These are phyloP conservation scores for Brenthis hecate DNA, from an alignment of 2,888 invertebrate genomes.

Conservation along the genomic window DNA sequence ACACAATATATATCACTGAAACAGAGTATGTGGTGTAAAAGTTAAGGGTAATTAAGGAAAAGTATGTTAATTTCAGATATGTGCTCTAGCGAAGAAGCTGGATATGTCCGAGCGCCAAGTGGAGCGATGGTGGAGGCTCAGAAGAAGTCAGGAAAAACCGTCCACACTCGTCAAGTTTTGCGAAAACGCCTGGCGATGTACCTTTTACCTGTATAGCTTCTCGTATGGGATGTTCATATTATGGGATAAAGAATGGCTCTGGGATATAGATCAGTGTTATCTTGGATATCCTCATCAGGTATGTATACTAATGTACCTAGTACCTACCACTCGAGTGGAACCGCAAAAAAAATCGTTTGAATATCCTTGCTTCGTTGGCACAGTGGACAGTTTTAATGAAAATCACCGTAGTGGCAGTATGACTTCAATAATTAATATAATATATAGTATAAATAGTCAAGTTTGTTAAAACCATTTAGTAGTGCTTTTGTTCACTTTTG, in stretches of 20 bases:
- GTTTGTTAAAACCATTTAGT: no score
- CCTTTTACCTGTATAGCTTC: conserved; percentile 93
- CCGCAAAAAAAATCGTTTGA: no score
- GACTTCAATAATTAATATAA: no score
- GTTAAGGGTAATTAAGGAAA: neutral
- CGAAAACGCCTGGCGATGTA: conserved; percentile 95
- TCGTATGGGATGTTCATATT: conserved; percentile 90
- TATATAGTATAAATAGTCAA: no score
- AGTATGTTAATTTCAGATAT: conserved; percentile 71
- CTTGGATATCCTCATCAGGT: conserved; percentile 91
- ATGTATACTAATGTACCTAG: conserved; percentile 20
- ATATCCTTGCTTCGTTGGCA: no score
- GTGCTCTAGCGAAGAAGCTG: conserved; percentile 90
- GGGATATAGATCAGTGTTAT: conserved; percentile 96
- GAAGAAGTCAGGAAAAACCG: conserved; percentile 93
- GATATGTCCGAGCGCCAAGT: conserved; percentile 94
- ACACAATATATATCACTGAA: no score
- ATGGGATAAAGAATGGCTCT: conserved; percentile 97
- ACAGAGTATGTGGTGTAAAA: no score
- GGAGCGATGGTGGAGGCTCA: conserved; percentile 94
- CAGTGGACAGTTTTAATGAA: no score
- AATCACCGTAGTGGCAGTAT: no score
- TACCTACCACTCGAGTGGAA: no score
- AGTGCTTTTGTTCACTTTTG: no score
- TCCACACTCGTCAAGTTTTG: conserved; percentile 95